These are phyloP conservation scores for Iselma pallidipennis DNA, from an alignment of 2,888 invertebrate species.

Conservation along the genomic window DNA sequence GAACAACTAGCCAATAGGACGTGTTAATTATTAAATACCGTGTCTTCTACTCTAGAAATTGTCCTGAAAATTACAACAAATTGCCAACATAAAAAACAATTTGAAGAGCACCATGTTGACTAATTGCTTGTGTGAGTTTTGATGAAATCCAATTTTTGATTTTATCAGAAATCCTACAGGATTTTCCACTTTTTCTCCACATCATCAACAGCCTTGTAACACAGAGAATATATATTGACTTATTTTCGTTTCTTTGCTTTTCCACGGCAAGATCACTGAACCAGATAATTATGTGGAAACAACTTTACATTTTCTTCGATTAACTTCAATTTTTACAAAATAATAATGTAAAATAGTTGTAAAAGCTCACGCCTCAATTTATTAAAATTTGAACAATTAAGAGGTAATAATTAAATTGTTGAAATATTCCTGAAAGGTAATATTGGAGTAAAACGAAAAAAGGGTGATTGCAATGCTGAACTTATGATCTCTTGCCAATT, in stretches of 20 bases:
- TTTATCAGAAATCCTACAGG: no score
- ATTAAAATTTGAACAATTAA: slow-evolving; percentile 28
- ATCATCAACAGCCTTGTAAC: not conserved
- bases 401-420: slow-evolving; percentile 28
- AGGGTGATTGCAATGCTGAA: slow-evolving; percentile 30
- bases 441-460: slow-evolving; percentile 7
- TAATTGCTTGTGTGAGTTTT: not conserved
- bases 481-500: slow-evolving; percentile 37
- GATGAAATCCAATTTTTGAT: no score
- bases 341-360: slow-evolving; percentile 10
- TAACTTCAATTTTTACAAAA: slow-evolving; percentile 5
- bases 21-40: slow-evolving; percentile 39
- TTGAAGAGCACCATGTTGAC: not conserved
- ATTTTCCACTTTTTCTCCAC: no score
- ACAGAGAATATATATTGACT: not conserved
- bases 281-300: slow-evolving; percentile 26
- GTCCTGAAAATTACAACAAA: slow-evolving; percentile 8
- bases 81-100: slow-evolving; percentile 1
- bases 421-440: slow-evolving; percentile 22
- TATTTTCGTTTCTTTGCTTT: not conserved
- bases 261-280: slow-evolving; percentile 20
- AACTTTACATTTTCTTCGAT: slow-evolving; percentile 14
- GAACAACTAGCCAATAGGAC: slow-evolving; percentile 37
- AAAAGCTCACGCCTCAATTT: slow-evolving; percentile 18
- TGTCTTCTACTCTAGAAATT: slow-evolving; percentile 15